These are phyloP conservation scores for Eulacestoma nigropectus DNA, from an alignment of 2,113 vertebrate genomes.

Conservation along the genomic window DNA sequence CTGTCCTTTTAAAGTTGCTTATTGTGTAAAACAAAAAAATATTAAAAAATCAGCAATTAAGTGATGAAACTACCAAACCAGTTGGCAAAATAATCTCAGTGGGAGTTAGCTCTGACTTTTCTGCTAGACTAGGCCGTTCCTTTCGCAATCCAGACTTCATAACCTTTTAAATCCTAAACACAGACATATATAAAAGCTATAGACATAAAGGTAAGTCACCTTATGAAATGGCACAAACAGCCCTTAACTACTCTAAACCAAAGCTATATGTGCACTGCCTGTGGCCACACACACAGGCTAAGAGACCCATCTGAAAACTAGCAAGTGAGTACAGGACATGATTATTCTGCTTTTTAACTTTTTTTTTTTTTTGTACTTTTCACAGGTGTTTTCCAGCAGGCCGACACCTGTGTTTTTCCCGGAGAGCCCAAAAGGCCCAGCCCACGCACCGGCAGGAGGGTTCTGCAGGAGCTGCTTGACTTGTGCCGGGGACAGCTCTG, in stretches of 20 bases:
- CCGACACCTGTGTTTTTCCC: fast-evolving
- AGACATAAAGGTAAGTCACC: neutral
- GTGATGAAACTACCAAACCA: neutral
- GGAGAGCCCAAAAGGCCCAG: neutral
- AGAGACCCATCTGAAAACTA: neutral
- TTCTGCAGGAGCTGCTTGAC: slow-evolving; percentile 93
- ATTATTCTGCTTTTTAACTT: neutral
- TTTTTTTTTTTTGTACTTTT: neutral
- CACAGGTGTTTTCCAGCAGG: neutral
- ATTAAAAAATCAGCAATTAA: neutral
- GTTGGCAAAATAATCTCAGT: neutral
- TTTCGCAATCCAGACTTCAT: neutral
- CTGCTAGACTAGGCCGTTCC: neutral
- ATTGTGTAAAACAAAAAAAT: neutral
- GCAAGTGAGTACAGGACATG: neutral
- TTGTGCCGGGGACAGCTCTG: slow-evolving; percentile 88
- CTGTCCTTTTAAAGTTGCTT: neutral
- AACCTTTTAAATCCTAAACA: neutral
- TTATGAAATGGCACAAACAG: fast-evolving
- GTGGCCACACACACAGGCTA: neutral
- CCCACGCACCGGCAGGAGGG: slow-evolving; percentile 83
- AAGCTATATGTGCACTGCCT: neutral
- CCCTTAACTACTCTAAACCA: neutral
- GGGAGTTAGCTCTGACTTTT: neutral
- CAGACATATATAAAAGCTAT: neutral